Evolutionary conservation across 2,797 vertebrate species (phyloP).

Genomic region (Sebastiscus albofasciatus): DNA sequence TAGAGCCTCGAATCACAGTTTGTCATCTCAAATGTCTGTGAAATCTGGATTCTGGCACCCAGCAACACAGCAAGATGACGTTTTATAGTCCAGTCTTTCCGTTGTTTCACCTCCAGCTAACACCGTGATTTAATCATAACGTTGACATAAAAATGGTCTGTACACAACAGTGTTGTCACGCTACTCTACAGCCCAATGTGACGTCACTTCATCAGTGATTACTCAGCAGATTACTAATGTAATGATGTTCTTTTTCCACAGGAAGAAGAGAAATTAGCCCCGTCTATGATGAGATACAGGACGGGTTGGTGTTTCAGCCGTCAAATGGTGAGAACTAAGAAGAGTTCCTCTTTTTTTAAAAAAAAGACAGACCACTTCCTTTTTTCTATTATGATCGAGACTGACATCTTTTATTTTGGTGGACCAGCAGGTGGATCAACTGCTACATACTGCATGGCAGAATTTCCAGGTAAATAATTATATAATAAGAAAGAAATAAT

Average conservation of each 20-base stretch:
- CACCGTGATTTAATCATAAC: too few species aligned
- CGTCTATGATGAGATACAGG: not conserved
- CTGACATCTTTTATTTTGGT: not conserved
- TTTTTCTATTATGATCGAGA: not conserved
- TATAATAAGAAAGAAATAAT: not conserved
- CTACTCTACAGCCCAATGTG: too few species aligned
- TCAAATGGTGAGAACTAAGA: not conserved
- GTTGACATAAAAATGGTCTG: too few species aligned
- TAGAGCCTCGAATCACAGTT: too few species aligned
- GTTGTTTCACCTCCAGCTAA: too few species aligned
- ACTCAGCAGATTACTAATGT: not conserved
- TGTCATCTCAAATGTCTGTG: too few species aligned
- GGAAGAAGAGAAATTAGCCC: not conserved
- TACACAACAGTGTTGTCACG: too few species aligned
- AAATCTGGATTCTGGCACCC: too few species aligned
- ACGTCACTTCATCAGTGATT: not conserved
- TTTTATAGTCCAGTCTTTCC: too few species aligned
- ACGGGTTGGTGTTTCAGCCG: rapidly evolving
- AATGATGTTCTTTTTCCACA: not conserved
- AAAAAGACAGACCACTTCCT: not conserved
- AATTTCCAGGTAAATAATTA: not conserved
- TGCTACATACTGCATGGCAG: not conserved
- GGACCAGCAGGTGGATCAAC: not conserved
- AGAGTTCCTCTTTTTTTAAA: not conserved
- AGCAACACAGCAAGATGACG: too few species aligned